Base-by-base conservation (phyloP, 2,113 vertebrate species). In the Dromiciops gliroides region DNA sequence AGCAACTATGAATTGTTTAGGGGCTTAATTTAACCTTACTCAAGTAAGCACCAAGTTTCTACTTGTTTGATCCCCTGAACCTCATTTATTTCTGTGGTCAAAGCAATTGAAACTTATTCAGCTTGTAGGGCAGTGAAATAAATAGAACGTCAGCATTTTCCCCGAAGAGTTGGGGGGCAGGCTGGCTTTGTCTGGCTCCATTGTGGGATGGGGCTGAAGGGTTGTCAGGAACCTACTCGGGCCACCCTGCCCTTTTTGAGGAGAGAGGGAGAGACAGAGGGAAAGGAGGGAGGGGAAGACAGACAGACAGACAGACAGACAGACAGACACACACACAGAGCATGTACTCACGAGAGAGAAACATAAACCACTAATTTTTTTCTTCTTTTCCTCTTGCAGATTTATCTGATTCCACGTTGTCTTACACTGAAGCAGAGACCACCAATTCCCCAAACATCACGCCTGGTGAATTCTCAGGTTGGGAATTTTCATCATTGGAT, bases 371-470 rank as follows among this genome's bases (percentile, higher is more conserved):
- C 95, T 97, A 48, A 98, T 95, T 91, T 19, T 3, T 52, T 47
- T 56, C 92, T 11, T 92, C 51, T 92, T 51, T 94, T 94, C 91
- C 1, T 96, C 95, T 94, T 26, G 12, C 98, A 99, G 99, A 99
- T 99, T 99, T 99, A 95, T 99, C 99, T 91, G 99, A 99, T 99
- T 99, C 99, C 98, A 99, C 99, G 98, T 99, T 99, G 99, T 99
- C 99, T 98, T 99, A 99, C 99, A 99, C 99, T 99, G 99, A 99
- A 99, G 99, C 99, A 1, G 99, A 99, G 99, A 99, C 99, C 97
- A 99, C 99, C 97, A 99, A 99, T 98, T 99, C 99, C 49, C 99
- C 99, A 98, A 99, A 99, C 98, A 96, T 98, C 97, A 99, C 99
- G 75, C 99, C 99, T 7, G 99, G 99, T 98, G 99, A 99, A 97